Base-by-base conservation (phyloP, 2,113 vertebrate genomes). In the Entomyzon cyanotis region DNA sequence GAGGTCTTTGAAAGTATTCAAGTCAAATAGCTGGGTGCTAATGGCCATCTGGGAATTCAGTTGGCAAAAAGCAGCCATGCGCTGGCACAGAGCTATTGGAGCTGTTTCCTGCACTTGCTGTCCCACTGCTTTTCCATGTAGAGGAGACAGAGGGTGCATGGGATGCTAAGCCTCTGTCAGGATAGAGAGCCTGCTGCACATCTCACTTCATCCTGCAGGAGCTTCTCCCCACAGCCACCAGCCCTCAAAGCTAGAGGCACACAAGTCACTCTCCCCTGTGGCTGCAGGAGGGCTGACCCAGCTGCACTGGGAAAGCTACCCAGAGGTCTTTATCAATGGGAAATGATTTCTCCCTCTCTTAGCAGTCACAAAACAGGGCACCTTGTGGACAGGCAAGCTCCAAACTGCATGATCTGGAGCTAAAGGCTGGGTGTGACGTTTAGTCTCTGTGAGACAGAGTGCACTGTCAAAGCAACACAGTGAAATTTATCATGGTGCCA, bases 21-120 rank as follows among this genome's bases (percentile, higher is more conserved):
- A 67, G 74, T 79, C 60, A 68, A 69, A 69, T 94, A 73, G 67
- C 87, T 88, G 84, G 75, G 90, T 70, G 82, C 78, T 93, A 83
- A 93, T 70, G 87, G 85, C 93, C 93, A 90, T 91, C 87, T 93
- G 90, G 93, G 94, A 91, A 67, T 86, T 67, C 21, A 30, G 7
- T 0, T 80, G 74, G 82, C 74, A 83, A 31, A 91, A 80, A 77
- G 33, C n/a, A 95, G 67, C 23, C 12, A 1, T 9, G 50, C 65
- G 78, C 89, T 91, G 93, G 82, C 91, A 65, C 39, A 19, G 39
- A 88, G 78, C 58, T 79, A 0, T 5, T 46, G 78, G 63, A 94
- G 50, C 67, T 47, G 67, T 62, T 92, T 69, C 24, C 81, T 85
- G 93, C 84, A 53, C 53, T 78, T 49, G 70, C 70, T 82, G 58